Conservation (phyloP, 2,113 vertebrate genomes). For the Coptodon rendalli region DNA sequence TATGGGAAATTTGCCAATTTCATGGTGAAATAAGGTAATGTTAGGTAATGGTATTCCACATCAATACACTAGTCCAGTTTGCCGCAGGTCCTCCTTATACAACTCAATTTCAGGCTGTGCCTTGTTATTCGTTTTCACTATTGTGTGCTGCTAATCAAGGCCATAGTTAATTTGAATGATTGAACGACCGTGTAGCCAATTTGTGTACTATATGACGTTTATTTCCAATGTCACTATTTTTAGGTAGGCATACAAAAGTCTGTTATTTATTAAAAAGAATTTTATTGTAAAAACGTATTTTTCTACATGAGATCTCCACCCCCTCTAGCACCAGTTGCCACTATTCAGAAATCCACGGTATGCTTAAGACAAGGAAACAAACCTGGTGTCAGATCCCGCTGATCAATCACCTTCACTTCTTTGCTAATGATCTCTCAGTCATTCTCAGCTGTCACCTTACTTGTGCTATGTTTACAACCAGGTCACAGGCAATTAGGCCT, state of each 20-base stretch:
- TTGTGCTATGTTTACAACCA: conserved; percentile 21
- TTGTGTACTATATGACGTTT: background rate
- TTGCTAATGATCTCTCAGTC: conserved; percentile 4
- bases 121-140: background rate
- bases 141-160: background rate
- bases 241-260: background rate
- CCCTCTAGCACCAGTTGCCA: background rate
- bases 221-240: background rate
- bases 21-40: background rate
- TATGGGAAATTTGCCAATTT: background rate
- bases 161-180: background rate
- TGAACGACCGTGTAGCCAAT: background rate
- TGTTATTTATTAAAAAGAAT: background rate
- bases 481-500: conserved; percentile 48
- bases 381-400: conserved; percentile 23
- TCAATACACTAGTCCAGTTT: background rate
- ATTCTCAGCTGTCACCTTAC: background rate
- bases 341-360: conserved; percentile 4
- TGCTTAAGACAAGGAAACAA: conserved; percentile 36
- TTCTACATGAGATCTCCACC: background rate
- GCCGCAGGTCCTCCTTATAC: background rate
- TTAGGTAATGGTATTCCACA: background rate
- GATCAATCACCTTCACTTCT: background rate
- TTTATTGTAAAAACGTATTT: background rate
- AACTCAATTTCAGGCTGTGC: background rate